Percentiles rank a stretch among this genome's conserved stretches.
Conservation (phyloP, 2,113 vertebrate species). For the Podocnemis expansa region DNA sequence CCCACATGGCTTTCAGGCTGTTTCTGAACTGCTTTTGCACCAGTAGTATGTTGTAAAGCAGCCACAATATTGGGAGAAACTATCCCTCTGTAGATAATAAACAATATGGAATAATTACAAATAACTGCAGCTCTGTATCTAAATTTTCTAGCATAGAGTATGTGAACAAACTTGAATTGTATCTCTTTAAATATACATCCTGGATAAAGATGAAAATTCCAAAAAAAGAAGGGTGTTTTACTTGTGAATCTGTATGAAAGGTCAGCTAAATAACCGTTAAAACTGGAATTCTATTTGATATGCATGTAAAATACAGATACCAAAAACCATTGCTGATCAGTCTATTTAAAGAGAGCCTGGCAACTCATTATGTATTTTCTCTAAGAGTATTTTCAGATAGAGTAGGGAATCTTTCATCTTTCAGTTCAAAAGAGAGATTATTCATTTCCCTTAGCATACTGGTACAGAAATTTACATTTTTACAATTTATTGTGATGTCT, state of each 20-base stretch:
- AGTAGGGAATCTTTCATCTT: background rate
- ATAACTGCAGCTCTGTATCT: background rate
- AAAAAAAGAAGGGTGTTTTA: background rate
- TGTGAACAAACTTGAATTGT: background rate
- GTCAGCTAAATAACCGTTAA: background rate
- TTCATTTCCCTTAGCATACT: background rate
- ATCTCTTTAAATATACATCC: background rate
- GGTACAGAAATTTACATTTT: background rate
- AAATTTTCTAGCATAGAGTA: background rate
- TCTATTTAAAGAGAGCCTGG: conserved; percentile 1
- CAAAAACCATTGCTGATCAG: conserved; percentile 23
- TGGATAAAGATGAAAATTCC: background rate
- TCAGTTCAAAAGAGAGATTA: background rate
- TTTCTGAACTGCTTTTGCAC: background rate
- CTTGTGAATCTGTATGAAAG: conserved; percentile 11
- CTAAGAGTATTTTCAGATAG: background rate
- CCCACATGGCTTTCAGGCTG: background rate
- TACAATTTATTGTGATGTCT: background rate
- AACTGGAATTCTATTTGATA: background rate
- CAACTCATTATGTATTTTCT: background rate
- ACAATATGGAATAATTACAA: background rate
- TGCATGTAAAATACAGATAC: conserved; percentile 51
- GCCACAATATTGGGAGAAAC: background rate
- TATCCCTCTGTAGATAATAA: background rate
- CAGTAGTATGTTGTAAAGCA: background rate